Evolutionary conservation across 2,113 vertebrate species (phyloP), one percentile per base, ranked within the genome.

Genomic region (Sterna hirundo): DNA sequence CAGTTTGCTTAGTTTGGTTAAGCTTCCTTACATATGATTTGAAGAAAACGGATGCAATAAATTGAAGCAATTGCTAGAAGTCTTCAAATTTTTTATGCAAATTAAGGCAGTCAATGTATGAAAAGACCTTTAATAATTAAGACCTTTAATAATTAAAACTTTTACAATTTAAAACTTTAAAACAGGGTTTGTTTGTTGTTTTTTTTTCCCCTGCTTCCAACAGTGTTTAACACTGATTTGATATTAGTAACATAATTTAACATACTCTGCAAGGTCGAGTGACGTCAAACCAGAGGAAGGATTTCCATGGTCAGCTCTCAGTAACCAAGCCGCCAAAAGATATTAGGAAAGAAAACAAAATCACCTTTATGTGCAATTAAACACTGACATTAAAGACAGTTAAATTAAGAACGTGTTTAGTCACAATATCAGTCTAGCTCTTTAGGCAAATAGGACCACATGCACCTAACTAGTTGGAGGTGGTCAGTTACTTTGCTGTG

Each of bases 91-190:
- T 87, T 82, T 90, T 10, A 89, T 85, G 78, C 36, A 95, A 96
- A 95, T 91, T 89, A 91, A 88, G 54, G 30, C 34, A 92, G 61
- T 69, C 30, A 76, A 3, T 87, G 19, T 49, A 85, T 46, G 34
- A 94, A 89, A 86, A 94, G 6, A 36, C 2, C 34, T 87, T 93
- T 40, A 94, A 89, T 95, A 87, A 95, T 89, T 87, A 91, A 96
- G 40, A 42, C 3, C 78, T 34, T 60, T 52, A 19, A 87, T 89
- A 79, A 82, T 38, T 38, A 40, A 40, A 40, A 40, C 40, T 40
- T 40, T 40, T 40, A 40, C 10, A 40, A 40, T 40, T 74, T 84
- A 62, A 94, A 90, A 64, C 20, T 78, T 74, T 62, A 54, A 80
- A 74, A 4, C 29, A 42, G 11, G 44, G 46, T 42, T 42, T 42